phyloP scores from a whole-genome alignment of 2,113 vertebrate genomes.

The Rhinogobius similis region DNA sequence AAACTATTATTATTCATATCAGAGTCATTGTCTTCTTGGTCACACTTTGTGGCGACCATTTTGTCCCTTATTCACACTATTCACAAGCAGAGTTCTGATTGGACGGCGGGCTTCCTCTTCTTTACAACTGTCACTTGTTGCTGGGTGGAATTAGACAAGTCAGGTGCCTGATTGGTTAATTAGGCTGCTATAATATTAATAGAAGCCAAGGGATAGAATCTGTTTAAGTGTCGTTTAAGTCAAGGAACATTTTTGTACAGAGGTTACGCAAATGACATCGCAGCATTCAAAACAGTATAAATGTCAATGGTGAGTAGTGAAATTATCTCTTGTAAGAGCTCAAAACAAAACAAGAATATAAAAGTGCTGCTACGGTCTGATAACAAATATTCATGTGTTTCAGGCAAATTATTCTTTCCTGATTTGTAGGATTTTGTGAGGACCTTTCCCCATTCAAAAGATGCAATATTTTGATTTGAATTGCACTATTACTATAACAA shows the following conservation, averaged over 20 bases:
- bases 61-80: constrained; percentile 69
- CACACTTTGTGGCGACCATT: constrained; percentile 21
- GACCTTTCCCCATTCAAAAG: too few relatives aligned
- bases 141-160: not conserved
- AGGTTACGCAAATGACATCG: too few relatives aligned
- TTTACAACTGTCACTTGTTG: constrained; percentile 9
- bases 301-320: too few relatives aligned
- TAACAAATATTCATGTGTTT: too few relatives aligned
- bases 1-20: constrained; percentile 57
- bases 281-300: too few relatives aligned
- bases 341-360: too few relatives aligned
- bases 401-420: too few relatives aligned
- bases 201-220: not conserved
- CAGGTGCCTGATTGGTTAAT: not conserved
- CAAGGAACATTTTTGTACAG: not conserved
- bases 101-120: constrained; percentile 31
- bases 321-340: too few relatives aligned
- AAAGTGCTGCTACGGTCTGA: too few relatives aligned
- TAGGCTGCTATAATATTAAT: not conserved
- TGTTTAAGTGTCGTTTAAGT: not conserved
- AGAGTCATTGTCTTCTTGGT: constrained; percentile 11
- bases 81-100: constrained; percentile 59
- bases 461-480: too few relatives aligned
- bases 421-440: too few relatives aligned
- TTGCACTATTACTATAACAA: too few relatives aligned